Base-by-base conservation (phyloP, 2,888 invertebrate genomes). In the Thereva unica region DNA sequence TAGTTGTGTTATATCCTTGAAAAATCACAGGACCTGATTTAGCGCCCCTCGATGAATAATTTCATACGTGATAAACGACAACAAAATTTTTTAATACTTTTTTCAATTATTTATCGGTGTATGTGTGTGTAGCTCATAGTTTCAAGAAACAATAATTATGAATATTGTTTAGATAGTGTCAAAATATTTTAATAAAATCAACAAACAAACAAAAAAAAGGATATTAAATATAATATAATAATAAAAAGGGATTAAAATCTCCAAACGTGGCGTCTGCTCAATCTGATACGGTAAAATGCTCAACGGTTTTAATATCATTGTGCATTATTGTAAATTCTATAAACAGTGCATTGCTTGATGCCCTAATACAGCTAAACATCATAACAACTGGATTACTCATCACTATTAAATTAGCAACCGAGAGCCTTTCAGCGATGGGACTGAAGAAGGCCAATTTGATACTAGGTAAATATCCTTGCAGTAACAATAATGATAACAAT, bases 251-350 rank as follows among this genome's bases (percentile, higher is more conserved):
- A 61, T 34, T 41, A 40, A 23, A 61, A 61, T 10, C 49, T 50
- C 47, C 54, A 71, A 72, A 72, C 71, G 72, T 72, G 72, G 72
- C 72, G 70, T 64, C 69, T 47, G 47, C 61, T 52, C 65, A 69
- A 47, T 55, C 64, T 35, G 68, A 72, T 65, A 63, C 71, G 4
- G 70, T 71, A 47, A 70, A 72, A 71, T 71, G 71, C 49, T 69
- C 72, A 66, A 71, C 72, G 52, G 68, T 70, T 57, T 55, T 72
- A n/a, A 69, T 72, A 50, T 71, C 71, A 34, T 67, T 72, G 68
- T 72, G 72, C 56, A 68, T 72, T 23, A 57, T 72, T 54, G 68
- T 71, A 47, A 72, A 69, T 57, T 67, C 72, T 57, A 70, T 71
- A 66, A 72, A 72, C 69, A 69, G 66, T 67, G 67, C 71, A 38